These are phyloP conservation scores for Chorisops tibialis DNA, from an alignment of 2,888 invertebrate species.

Conservation along the genomic window DNA sequence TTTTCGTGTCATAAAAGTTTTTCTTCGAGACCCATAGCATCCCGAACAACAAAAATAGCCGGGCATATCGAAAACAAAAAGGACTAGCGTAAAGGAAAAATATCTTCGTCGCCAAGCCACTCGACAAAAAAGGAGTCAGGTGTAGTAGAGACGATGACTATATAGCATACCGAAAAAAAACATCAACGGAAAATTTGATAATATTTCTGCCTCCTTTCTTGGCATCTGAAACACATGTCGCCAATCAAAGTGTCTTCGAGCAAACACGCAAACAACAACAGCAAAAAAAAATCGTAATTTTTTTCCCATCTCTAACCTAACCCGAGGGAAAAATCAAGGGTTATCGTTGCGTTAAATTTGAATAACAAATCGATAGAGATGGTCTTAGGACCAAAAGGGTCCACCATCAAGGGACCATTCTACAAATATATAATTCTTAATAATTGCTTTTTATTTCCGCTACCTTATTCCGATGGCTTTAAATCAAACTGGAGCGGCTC, in stretches of 20 bases:
- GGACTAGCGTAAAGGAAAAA: not conserved
- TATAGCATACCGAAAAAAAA: not conserved
- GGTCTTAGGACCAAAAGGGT: no score
- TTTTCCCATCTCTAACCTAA: not conserved
- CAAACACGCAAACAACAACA: not conserved
- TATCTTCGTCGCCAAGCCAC: no score
- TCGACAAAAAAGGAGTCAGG: constrained; percentile 3
- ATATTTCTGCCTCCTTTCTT: not conserved
- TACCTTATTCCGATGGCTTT: no score
- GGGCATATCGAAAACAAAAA: not conserved
- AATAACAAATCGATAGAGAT: no score
- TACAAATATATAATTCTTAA: no score
- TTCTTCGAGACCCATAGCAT: no score
- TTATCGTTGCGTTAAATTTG: no score
- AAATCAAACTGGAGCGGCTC: no score
- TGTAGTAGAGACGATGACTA: constrained; percentile 13
- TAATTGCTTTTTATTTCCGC: no score
- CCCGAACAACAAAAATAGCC: not conserved
- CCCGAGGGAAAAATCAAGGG: no score
- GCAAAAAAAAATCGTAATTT: not conserved
- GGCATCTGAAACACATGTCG: constrained; percentile 17
- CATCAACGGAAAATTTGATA: not conserved
- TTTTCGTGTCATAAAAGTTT: no score
- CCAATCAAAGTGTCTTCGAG: constrained; percentile 20
- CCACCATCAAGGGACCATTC: no score